phyloP scores from a whole-genome alignment of 37 sponge, comb jelly and placozoan species.

The Tethya wilhelma region DNA sequence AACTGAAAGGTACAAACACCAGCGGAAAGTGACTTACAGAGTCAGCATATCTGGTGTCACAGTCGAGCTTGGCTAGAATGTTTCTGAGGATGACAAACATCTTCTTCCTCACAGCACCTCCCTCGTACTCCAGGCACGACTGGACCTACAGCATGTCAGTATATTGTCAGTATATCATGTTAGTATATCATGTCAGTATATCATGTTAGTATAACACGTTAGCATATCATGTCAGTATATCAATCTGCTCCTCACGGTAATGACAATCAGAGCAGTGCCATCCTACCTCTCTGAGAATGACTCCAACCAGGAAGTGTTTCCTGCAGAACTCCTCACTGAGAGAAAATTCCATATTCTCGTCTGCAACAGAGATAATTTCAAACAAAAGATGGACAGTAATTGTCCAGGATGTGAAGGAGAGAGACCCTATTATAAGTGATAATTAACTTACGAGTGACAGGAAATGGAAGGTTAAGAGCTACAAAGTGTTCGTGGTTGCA shows the following conservation, averaged over 20 bases:
- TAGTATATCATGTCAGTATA: not conserved
- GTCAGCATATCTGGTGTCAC: constrained; percentile 75
- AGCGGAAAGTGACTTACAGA: constrained; percentile 68
- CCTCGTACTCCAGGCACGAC: constrained; percentile 61
- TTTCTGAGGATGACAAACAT: constrained; percentile 71
- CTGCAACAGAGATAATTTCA: constrained; percentile 10
- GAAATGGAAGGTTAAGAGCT: constrained; percentile 86
- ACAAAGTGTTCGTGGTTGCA: constrained; percentile 94
- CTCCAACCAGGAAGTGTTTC: constrained; percentile 79
- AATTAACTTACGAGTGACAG: constrained; percentile 3
- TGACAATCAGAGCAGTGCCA: too few relatives aligned
- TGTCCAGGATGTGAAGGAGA: too few relatives aligned
- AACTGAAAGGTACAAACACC: too few relatives aligned
- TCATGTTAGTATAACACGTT: too few relatives aligned
- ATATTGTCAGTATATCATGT: not conserved
- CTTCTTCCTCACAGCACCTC: constrained; percentile 43
- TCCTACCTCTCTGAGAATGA: constrained; percentile 84
- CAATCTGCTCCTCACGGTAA: too few relatives aligned
- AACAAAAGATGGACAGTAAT: not conserved
- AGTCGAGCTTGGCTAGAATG: constrained; percentile 85
- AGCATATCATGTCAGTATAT: too few relatives aligned
- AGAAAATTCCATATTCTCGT: constrained; percentile 28
- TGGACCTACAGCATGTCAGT: constrained; percentile 41
- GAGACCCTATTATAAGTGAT: too few relatives aligned
- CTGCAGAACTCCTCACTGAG: constrained; percentile 83